Base-by-base conservation (phyloP, 2,888 invertebrate species). In the Zele albiditarsus region DNA sequence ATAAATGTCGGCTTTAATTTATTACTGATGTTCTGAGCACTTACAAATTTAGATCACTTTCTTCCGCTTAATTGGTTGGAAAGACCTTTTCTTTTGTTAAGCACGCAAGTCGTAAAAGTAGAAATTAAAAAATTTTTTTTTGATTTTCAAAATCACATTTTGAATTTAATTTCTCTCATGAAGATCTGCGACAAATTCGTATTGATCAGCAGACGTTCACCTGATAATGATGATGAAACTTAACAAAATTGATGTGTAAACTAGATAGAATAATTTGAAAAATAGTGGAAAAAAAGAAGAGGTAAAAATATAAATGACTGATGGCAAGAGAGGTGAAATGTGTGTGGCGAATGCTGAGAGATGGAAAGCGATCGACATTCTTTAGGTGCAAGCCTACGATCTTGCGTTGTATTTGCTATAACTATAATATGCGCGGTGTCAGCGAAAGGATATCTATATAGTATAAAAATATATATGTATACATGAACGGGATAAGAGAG, bases 351-450 rank as follows among this genome's bases (percentile, higher is more conserved):
- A 49, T 53, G 27, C 27, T 14, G n/a, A 38, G 16, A 63, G 63
- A 68, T 49, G 62, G 71, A 71, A 71, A 71, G 62, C 71, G 42
- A 62, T 71, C 28, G 46, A 71, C 62, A 71, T 71, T 71, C 71
- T 62, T 71, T 27, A 27, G n/a, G 28, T 60, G 60, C 28, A 60
- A 60, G 28, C 60, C 14, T 28, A 53, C 10, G 23, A 53, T 53
- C 20, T 53, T 53, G 53, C 20, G 20, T 53, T 53, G 8, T 20
- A 53, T 53, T 53, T 23, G 20, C 20, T 53, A 53, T 53, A n/a
- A 53, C 53, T 20, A n/a, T n/a, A 20, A 20, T 53, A 53, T 20
- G 20, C 4, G 46, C 20, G 53, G 8, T 46, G n/a, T 53, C 6
- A 53, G 53, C 53, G 53, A 65, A 65, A 65, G 23, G 23, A 38